phyloP scores from a whole-genome alignment of 2,797 vertebrate species.

The Lindbergichthys nudifrons region DNA sequence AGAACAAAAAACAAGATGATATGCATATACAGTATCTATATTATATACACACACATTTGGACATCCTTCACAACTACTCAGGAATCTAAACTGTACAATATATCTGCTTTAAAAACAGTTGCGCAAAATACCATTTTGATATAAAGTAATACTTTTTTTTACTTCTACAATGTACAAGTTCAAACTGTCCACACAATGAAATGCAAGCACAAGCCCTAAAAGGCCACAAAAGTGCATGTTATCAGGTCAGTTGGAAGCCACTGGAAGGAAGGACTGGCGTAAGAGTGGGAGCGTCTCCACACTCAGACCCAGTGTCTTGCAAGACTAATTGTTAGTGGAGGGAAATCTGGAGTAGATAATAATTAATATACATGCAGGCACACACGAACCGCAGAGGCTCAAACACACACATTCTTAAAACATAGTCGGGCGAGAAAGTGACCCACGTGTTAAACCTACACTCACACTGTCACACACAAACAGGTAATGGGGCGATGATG shows the following conservation, averaged over 20 bases:
- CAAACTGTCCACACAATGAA: slow-evolving; percentile 77
- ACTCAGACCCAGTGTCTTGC: slow-evolving; percentile 45
- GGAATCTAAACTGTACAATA: slow-evolving; percentile 85
- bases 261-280: slow-evolving; percentile 67
- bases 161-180: slow-evolving; percentile 77
- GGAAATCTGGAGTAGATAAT: slow-evolving; percentile 66
- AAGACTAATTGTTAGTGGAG: slow-evolving; percentile 62
- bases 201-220: slow-evolving; percentile 80
- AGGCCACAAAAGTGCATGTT: slow-evolving; percentile 92
- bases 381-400: slow-evolving; percentile 40
- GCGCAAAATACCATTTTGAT: slow-evolving; percentile 82
- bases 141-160: slow-evolving; percentile 82
- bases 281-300: slow-evolving; percentile 37
- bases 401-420: slow-evolving; percentile 4
- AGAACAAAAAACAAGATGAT: slow-evolving; percentile 52
- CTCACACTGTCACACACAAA: not conserved
- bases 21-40: slow-evolving; percentile 68
- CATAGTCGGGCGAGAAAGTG: slow-evolving; percentile 11
- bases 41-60: slow-evolving; percentile 77
- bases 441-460: slow-evolving; percentile 15
- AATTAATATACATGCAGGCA: slow-evolving; percentile 56
- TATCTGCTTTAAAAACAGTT: slow-evolving; percentile 81
- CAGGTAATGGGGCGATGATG: slow-evolving; percentile 21
- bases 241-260: slow-evolving; percentile 85
- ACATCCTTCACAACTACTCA: slow-evolving; percentile 82